phyloP scores from a whole-genome alignment of 2,888 invertebrate genomes.

The Drosophila cognata region DNA sequence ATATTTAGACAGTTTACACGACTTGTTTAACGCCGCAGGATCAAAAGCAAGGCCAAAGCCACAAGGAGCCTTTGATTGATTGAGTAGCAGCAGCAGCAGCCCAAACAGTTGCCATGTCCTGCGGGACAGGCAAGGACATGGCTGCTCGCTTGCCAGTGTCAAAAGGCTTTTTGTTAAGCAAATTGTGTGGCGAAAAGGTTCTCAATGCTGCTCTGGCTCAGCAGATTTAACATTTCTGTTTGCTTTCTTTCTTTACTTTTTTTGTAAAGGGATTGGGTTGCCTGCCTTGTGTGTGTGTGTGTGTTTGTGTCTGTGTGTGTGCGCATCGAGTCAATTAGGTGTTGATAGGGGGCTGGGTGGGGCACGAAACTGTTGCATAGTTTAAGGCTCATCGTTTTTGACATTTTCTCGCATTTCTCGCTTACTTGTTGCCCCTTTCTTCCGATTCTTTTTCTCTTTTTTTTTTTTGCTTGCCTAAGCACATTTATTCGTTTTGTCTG shows the following conservation, averaged over 20 bases:
- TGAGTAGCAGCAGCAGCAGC: constrained; percentile 29
- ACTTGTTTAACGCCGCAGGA: constrained; percentile 61
- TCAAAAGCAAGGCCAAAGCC: constrained; percentile 46
- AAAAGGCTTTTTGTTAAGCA: constrained; percentile 79
- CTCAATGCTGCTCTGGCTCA: constrained; percentile 24
- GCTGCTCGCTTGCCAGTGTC: constrained; percentile 49
- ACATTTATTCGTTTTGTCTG: constrained; percentile 78
- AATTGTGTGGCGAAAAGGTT: constrained; percentile 69
- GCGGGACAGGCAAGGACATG: constrained; percentile 15
- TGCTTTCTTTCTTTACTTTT: constrained; percentile 1
- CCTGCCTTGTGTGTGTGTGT: not conserved
- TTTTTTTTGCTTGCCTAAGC: constrained; percentile 75
- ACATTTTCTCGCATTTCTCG: constrained; percentile 33
- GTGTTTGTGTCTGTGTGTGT: constrained; percentile 22
- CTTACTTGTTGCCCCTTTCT: constrained; percentile 34
- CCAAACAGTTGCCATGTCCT: not conserved
- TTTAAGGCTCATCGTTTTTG: constrained; percentile 60
- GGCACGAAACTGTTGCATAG: constrained; percentile 65
- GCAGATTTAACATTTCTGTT: constrained; percentile 54
- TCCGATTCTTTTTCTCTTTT: not conserved
- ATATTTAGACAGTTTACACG: constrained; percentile 73
- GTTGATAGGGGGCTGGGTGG: constrained; percentile 4
- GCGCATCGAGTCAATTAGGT: constrained; percentile 47
- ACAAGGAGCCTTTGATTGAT: constrained; percentile 74
- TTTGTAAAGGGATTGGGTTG: constrained; percentile 30